These are phyloP conservation scores for Malacoctenus gilli DNA, from an alignment of 2,797 vertebrate genomes.

Conservation along the genomic window DNA sequence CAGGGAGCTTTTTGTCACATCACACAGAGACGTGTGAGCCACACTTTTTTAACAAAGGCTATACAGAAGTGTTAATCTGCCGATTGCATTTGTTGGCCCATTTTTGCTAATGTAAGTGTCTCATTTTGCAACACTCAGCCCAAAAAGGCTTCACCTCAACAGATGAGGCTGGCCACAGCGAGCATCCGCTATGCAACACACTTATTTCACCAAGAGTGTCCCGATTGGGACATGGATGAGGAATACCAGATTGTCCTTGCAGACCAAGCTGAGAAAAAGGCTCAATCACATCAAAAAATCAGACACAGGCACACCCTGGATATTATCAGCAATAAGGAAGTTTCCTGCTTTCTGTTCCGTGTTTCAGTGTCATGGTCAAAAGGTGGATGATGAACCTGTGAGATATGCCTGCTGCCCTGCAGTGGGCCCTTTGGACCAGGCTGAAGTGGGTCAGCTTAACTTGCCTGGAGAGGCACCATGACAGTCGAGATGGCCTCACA, in stretches of 20 bases:
- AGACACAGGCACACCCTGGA: constrained; percentile 23
- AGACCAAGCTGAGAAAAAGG: too few relatives aligned
- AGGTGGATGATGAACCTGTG: constrained; percentile 6
- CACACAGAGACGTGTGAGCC: not conserved
- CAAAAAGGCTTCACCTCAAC: constrained; percentile 2
- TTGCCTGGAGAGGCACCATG: not conserved
- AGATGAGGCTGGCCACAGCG: constrained; percentile 6
- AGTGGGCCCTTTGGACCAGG: constrained; percentile 28
- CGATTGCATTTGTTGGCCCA: not conserved
- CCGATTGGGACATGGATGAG: too few relatives aligned
- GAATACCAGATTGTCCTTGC: too few relatives aligned
- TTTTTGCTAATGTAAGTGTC: not conserved
- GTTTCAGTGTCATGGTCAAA: constrained; percentile 9
- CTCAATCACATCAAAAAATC: constrained; percentile 20
- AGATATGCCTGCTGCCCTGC: too few relatives aligned
- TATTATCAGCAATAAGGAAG: constrained; percentile 49
- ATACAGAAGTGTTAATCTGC: not conserved
- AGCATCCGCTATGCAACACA: not conserved
- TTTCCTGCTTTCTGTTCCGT: constrained; percentile 51
- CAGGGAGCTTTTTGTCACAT: constrained; percentile 9
- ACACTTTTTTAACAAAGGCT: constrained; percentile 2
- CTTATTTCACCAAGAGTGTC: not conserved
- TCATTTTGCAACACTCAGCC: not conserved
- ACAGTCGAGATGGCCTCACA: too few relatives aligned
- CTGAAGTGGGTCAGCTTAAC: constrained; percentile 2